Evolutionary conservation across 2,888 invertebrate species (phyloP), one percentile per base, ranked within the genome.

Genomic region (Acrobasis repandana): DNA sequence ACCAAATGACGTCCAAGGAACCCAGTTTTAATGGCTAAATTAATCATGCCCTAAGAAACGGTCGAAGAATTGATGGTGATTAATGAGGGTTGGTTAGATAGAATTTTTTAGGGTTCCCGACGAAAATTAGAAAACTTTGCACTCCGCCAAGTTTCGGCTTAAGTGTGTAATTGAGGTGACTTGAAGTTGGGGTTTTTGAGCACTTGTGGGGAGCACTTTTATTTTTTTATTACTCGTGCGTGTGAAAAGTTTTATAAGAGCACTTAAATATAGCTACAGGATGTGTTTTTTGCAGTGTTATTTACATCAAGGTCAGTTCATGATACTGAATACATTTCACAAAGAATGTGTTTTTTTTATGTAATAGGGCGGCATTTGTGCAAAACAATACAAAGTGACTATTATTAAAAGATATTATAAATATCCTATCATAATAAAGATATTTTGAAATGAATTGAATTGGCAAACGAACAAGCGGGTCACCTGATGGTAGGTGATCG

Each of bases 21-120:
- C 63, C 63, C 62, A 33, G 28, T 59, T 63, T 56, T 63, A 67
- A 67, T 59, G 58, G 54, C 56, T 15, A 63, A 64, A 71, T 72
- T 72, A 76, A 71, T 74, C 71, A 70, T 63, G 65, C 61, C 59
- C 61, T 62, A 66, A 69, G 66, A 63, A 71, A 66, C 67, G 67
- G 60, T 18, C 54, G 61, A 65, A 63, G 73, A 73, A 76, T 73
- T 73, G 73, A 75, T 72, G 70, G 65, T 70, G 76, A 76, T 75
- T 70, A 73, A 76, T 72, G 71, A 67, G 68, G 20, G 38, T 51
- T 18, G 38, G 50, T 50, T 46, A 50, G 48, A 61, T 56, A 61
- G 52, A 60, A 52, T 52, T 60, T 65, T 65, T 57, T 57, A 57
- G 46, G 56, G 56, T 38, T 56, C 56, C 28, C 9, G 28, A 18